Base-by-base conservation (phyloP, 92 coral and sea anemone species). In the Diadumene lineata region DNA sequence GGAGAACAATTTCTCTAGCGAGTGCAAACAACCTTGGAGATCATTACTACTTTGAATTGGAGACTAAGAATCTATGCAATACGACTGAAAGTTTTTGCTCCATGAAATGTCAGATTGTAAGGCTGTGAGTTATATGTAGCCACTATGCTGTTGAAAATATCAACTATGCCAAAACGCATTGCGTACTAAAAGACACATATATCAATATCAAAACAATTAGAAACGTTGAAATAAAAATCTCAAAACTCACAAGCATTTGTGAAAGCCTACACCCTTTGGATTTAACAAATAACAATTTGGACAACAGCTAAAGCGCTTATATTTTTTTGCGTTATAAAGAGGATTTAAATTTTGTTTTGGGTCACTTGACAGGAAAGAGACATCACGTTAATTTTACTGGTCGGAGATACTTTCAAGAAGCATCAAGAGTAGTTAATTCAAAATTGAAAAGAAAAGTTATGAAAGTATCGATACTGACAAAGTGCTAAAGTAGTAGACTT, bases 171-270 rank as follows among this genome's bases (percentile, higher is more conserved):
- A 58, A 26, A 18, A 25, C 26, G 64, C 48, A 38, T 38, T 38
- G 48, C 48, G 6, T 38, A 13, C 48, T 4, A 4, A 58, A 11
- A 31, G 7, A 18, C 22, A 16, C 6, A 7, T 1, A 31, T 58
- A 58, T 58, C 64, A 58, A 58, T 58, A 7, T 22, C 64, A 58
- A 10, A 58, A 7, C 64, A 58, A 58, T 58, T 23, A 58, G 1
- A n/a, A 22, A 26, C 26, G 64, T 58, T 58, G 25, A 7, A 58
- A 58, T 38, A 38, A 38, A 13, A 38, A 38, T 38, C 48, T 38
- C 13, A 38, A 13, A 38, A 38, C 48, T 38, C 13, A 6, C 48
- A 38, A 38, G 7, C 13, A 38, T 38, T 38, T 38, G 7, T 38
- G 13, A 38, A 4, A 38, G 13, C 48, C 13, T 38, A 4, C 48